Percentiles rank a stretch among this genome's conserved stretches.
Evolutionary conservation across 2,888 invertebrate genomes (phyloP).

Genomic region (Heliconius cydno): DNA sequence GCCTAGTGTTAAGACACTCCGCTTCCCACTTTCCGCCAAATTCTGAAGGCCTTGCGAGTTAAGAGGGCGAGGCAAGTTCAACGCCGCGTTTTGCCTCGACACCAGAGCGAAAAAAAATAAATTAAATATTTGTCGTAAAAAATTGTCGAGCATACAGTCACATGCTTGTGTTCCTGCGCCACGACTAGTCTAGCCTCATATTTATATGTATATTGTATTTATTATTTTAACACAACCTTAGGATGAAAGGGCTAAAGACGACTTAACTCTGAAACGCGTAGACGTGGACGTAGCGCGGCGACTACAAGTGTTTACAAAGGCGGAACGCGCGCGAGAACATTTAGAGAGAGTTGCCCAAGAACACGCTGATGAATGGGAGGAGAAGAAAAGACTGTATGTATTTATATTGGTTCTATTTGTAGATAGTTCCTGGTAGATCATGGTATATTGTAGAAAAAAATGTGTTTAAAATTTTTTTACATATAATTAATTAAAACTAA

Average conservation of each 20-base stretch:
- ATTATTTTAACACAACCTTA: constrained; percentile 42
- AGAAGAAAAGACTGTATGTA: constrained; percentile 69
- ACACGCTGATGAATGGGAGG: constrained; percentile 71
- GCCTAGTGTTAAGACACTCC: too few relatives aligned
- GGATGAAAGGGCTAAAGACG: constrained; percentile 75
- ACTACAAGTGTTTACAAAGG: constrained; percentile 60
- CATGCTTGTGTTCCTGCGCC: too few relatives aligned
- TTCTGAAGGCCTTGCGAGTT: too few relatives aligned
- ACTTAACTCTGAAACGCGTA: constrained; percentile 70
- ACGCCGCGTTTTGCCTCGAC: too few relatives aligned
- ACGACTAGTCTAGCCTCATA: too few relatives aligned
- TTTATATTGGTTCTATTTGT: not conserved
- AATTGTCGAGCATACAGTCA: too few relatives aligned
- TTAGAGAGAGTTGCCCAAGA: constrained; percentile 64
- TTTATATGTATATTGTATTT: not conserved
- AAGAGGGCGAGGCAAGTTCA: too few relatives aligned
- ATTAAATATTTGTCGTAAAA: too few relatives aligned
- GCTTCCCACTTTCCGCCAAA: rapidly evolving
- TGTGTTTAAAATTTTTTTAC: too few relatives aligned
- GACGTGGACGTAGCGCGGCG: constrained; percentile 69
- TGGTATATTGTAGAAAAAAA: too few relatives aligned
- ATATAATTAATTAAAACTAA: too few relatives aligned
- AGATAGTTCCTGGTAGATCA: not conserved
- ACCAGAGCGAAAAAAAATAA: too few relatives aligned
- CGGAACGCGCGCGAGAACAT: constrained; percentile 68